Base-by-base conservation (phyloP, 2,888 invertebrate genomes). In the Xestia rhomboidea region DNA sequence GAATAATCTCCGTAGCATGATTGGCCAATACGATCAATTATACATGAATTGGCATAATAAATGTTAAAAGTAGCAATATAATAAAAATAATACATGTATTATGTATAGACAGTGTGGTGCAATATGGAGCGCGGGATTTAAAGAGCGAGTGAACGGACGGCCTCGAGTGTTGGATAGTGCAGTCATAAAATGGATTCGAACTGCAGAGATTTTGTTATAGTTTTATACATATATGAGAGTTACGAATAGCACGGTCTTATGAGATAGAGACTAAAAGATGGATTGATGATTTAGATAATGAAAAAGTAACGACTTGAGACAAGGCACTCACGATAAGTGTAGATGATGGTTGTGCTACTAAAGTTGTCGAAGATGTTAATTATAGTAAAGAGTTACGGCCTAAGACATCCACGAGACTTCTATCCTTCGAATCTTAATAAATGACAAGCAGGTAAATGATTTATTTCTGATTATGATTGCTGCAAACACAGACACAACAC, bases 81-180 rank as follows among this genome's bases (percentile, higher is more conserved):
- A 68, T 75, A 84, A 83, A 84, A 80, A 69, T 81, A 82, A 83
- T 80, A 74, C 46, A 38, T 71, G 64, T 63, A 81, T 80, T 80
- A 77, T 79, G 67, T 64, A 44, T 44, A 64, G 73, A 69, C 73
- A 21, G 27, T 70, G 75, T 85, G 85, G 80, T 83, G 89, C 85
- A 86, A 87, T 81, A 85, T 77, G 76, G 82, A 78, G 71, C 82
- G 84, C 85, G 88, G 84, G 84, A 85, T 84, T 77, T 76, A 90
- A 89, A 87, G 90, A 88, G 82, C 90, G 80, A 89, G 90, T 89
- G 91, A 90, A 89, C 71, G 90, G 84, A 81, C 76, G 90, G 68
- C 91, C 91, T 90, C 89, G 83, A 75, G 30, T 73, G 63, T 68
- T 76, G 73, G 79, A 81, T 75, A 80, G 72, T 77, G 62, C 70